These are phyloP conservation scores for Crotalus horridus DNA, from an alignment of 2,113 vertebrate species.

Conservation along the genomic window DNA sequence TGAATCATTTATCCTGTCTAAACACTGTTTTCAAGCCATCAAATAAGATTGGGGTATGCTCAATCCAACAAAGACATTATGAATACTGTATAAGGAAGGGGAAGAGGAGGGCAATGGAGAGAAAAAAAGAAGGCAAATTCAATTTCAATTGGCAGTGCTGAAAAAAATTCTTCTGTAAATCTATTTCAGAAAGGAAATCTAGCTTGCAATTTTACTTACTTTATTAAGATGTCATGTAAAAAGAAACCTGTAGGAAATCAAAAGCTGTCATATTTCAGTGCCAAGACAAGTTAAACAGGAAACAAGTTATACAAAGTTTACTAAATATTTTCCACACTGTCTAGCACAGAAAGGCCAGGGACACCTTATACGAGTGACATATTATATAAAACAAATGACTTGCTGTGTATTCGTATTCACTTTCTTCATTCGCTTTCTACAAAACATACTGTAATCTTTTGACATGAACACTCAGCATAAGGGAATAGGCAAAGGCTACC, in stretches of 20 bases:
- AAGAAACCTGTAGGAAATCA: background rate
- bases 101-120: background rate
- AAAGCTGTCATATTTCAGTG: background rate
- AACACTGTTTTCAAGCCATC: constrained; percentile 37
- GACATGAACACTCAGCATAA: background rate
- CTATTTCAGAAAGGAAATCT: background rate
- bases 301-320: background rate
- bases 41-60: constrained; percentile 13
- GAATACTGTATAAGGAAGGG: background rate
- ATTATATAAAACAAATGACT: background rate
- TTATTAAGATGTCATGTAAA: background rate
- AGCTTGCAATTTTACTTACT: background rate
- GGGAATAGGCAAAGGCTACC: background rate
- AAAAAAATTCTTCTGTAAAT: background rate
- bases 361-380: background rate
- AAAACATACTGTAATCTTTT: background rate
- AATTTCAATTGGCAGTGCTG: accelerated
- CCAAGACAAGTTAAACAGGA: background rate
- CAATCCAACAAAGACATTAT: constrained; percentile 2
- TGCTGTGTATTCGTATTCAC: background rate
- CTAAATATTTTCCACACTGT: background rate
- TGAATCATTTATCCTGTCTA: constrained; percentile 30
- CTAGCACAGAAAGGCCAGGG: background rate
- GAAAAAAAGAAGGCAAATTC: background rate
- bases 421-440: background rate